Conservation (phyloP, 2,797 vertebrate species). For the Ciconia nigra region DNA sequence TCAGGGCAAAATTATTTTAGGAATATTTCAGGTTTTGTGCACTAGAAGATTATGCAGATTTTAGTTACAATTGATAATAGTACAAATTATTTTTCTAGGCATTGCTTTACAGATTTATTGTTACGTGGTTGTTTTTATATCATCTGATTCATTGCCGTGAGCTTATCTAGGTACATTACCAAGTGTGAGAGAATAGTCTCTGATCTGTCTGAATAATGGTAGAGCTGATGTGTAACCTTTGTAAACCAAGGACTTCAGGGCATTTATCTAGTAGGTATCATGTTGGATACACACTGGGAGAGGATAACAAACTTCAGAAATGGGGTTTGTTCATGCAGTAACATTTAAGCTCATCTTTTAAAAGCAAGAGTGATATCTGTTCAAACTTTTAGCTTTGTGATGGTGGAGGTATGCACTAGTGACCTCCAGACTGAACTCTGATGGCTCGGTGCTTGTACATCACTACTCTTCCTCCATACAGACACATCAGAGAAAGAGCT, state of each 20-base stretch:
- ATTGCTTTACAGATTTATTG: not conserved
- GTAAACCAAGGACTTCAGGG: not conserved
- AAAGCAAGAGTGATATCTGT: not conserved
- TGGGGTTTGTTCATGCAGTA: not conserved
- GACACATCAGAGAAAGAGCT: not conserved
- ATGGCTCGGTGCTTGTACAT: not conserved
- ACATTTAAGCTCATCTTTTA: slow-evolving; percentile 19
- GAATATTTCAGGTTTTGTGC: not conserved
- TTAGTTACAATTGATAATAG: not conserved
- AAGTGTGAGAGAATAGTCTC: not conserved
- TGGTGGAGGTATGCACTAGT: not conserved
- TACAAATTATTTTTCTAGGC: not conserved
- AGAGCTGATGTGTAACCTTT: not conserved
- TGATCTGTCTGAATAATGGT: not conserved
- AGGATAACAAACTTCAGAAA: not conserved
- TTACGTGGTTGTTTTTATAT: not conserved
- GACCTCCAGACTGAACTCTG: not conserved
- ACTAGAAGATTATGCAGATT: not conserved
- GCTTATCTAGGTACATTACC: not conserved
- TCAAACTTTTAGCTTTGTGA: not conserved
- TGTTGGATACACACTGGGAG: not conserved
- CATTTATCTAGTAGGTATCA: not conserved
- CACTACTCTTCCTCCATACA: not conserved
- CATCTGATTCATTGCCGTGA: not conserved
- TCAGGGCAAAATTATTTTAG: not conserved